Conservation (phyloP, 2,888 invertebrate species). For the Andrena minutula region DNA sequence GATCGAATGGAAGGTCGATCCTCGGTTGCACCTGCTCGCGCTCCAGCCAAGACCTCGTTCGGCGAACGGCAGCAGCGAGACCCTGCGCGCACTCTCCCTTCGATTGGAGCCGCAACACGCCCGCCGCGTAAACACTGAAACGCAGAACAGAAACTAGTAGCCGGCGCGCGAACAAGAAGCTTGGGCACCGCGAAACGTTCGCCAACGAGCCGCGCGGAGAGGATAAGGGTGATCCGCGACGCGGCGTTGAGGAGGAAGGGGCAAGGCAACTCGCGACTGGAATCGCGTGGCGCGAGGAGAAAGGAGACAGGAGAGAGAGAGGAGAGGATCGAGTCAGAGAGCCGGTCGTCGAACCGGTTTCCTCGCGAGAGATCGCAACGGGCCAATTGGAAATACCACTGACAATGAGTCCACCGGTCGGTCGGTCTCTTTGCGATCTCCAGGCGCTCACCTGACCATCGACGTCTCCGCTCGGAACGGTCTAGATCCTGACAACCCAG, state of each 20-base stretch:
- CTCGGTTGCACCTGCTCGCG: conserved; percentile 9
- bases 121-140: conserved; percentile 65
- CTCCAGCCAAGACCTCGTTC: background rate
- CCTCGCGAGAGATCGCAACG: conserved; percentile 66
- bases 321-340: conserved; percentile 44
- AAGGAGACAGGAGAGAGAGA: background rate
- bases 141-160: conserved; percentile 65
- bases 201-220: conserved; percentile 14
- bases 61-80: background rate
- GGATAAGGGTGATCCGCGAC: conserved; percentile 30
- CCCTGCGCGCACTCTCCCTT: conserved; percentile 16
- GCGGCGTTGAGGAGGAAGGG: conserved; percentile 12
- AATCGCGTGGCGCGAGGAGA: conserved; percentile 16
- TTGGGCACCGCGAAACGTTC: conserved; percentile 40
- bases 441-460: conserved; percentile 58
- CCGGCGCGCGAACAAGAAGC: conserved; percentile 34
- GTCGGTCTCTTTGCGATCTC: conserved; percentile 64
- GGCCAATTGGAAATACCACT: conserved; percentile 75
- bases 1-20: background rate
- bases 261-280: conserved; percentile 27
- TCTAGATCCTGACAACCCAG: conserved; percentile 47
- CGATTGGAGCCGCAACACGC: conserved; percentile 36
- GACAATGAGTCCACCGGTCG: conserved; percentile 67
- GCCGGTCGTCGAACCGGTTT: conserved; percentile 75
- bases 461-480: conserved; percentile 15